Percentiles rank a stretch among this genome's conserved stretches.
Conservation (phyloP, 2,888 invertebrate genomes). For the Ormia ochracea region DNA sequence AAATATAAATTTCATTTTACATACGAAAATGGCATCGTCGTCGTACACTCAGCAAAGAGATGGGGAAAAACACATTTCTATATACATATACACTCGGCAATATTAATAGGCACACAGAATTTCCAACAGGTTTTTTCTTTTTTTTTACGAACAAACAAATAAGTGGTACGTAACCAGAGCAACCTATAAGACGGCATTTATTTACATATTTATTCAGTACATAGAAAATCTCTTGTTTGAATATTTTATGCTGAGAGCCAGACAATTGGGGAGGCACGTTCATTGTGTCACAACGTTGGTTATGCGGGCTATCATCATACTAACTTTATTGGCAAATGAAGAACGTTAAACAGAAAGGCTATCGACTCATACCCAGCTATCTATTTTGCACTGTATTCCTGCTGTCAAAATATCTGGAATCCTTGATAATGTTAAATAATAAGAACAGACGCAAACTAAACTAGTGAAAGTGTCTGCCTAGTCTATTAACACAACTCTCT, state of each 20-base stretch:
- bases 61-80: constrained; percentile 12
- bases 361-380: background rate
- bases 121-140: constrained; percentile 22
- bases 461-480: too few species aligned
- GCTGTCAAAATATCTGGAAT: too few species aligned
- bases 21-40: too few species aligned
- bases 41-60: too few species aligned
- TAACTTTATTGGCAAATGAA: background rate
- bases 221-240: background rate
- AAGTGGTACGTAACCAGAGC: background rate
- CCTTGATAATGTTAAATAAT: too few species aligned
- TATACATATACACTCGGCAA: constrained; percentile 57
- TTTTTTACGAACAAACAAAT: background rate
- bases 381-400: background rate
- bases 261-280: background rate
- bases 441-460: too few species aligned
- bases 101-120: constrained; percentile 56
- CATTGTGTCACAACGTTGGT: background rate
- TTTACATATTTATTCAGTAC: background rate
- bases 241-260: background rate
- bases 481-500: too few species aligned
- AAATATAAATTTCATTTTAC: too few species aligned
- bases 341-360: background rate
- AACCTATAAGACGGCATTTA: background rate
- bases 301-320: background rate